Evolutionary conservation across 1,140 invertebrate genomes (phyloP).

Genomic region (Tetragonula clypearis): DNA sequence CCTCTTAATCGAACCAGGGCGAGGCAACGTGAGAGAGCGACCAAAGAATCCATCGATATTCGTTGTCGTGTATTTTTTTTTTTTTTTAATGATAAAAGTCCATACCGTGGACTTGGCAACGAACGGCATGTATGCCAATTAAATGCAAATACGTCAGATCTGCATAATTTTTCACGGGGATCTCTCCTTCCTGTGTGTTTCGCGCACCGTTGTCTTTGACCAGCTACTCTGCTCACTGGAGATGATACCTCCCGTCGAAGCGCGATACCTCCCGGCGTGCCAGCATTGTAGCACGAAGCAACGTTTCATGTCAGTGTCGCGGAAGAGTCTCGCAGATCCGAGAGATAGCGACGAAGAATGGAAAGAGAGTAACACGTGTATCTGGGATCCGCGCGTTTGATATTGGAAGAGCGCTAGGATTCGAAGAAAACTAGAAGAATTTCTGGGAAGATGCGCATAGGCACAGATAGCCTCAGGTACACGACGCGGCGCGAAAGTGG

Average conservation of each 20-base stretch:
- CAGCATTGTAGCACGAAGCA: not conserved
- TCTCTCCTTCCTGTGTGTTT: slow-evolving; percentile 67
- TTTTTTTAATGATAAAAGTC: slow-evolving; percentile 71
- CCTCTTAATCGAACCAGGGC: slow-evolving; percentile 38
- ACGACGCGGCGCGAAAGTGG: slow-evolving; percentile 10
- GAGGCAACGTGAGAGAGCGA: slow-evolving; percentile 54
- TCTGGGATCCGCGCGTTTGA: too few species aligned
- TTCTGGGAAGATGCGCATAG: slow-evolving; percentile 23
- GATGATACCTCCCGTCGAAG: not conserved
- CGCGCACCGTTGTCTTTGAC: slow-evolving; percentile 57
- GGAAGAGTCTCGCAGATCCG: too few species aligned
- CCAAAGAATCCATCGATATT: slow-evolving; percentile 55
- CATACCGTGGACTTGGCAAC: slow-evolving; percentile 35
- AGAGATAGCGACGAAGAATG: not conserved
- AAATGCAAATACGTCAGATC: slow-evolving; percentile 69
- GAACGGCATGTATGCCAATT: slow-evolving; percentile 63
- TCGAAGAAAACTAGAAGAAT: slow-evolving; percentile 15
- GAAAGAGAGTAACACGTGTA: not conserved
- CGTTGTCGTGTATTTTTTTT: slow-evolving; percentile 55
- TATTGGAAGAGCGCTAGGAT: not conserved
- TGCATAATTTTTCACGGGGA: slow-evolving; percentile 68
- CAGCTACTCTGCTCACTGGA: slow-evolving; percentile 49
- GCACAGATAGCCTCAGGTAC: not conserved
- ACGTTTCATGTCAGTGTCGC: not conserved
- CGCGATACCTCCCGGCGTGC: not conserved